Percentiles rank a stretch among this genome's conserved stretches.
phyloP scores from a whole-genome alignment of 2,113 vertebrate species.

The Poeciliopsis prolifica region DNA sequence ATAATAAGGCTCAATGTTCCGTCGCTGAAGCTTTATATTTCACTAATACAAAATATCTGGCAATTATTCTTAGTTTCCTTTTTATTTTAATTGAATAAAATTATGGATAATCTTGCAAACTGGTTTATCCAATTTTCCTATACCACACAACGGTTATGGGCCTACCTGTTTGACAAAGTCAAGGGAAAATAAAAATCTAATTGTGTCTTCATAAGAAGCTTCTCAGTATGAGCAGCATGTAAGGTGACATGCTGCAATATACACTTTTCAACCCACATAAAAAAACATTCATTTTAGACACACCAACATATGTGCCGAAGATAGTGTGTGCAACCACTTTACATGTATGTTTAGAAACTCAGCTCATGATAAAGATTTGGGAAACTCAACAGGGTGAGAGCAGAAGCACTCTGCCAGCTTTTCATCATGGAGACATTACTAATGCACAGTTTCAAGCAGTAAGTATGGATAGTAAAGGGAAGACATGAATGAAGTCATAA shows the following conservation, averaged over 20 bases:
- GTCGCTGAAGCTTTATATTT: neutral
- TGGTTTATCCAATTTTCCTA: neutral
- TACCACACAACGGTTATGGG: no score
- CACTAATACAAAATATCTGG: neutral
- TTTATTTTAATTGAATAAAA: neutral
- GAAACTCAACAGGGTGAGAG: neutral
- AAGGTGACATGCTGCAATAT: no score
- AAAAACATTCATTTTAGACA: no score
- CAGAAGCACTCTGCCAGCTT: neutral
- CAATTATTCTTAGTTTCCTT: neutral
- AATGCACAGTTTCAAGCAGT: conserved; percentile 21
- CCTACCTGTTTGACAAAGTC: no score
- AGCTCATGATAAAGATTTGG: neutral
- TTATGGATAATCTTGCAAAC: neutral
- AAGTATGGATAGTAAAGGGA: conserved; percentile 2
- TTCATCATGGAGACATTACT: conserved; percentile 2
- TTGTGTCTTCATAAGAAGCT: no score
- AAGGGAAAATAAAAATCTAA: no score
- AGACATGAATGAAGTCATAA: neutral
- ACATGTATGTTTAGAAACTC: neutral
- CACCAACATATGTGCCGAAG: neutral
- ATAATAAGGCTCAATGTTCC: neutral
- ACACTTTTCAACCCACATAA: no score
- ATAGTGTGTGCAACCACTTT: neutral
- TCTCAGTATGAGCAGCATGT: no score